These are phyloP conservation scores for Cydia amplana DNA, from an alignment of 1,140 invertebrate genomes.

Conservation along the genomic window DNA sequence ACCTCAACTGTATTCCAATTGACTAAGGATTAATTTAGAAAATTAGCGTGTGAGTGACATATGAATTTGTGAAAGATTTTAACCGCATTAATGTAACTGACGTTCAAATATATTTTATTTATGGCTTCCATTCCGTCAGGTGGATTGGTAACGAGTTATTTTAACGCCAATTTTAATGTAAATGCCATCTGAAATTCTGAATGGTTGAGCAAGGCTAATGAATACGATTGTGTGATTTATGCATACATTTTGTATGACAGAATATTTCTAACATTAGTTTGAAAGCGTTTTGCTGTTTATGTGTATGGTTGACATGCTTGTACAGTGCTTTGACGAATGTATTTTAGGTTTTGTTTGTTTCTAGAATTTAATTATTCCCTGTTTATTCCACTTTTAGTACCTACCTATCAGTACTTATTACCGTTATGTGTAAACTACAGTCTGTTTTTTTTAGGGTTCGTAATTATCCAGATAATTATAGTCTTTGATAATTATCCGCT, in stretches of 20 bases:
- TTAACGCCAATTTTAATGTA: conserved; percentile 71
- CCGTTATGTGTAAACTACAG: no score
- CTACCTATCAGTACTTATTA: no score
- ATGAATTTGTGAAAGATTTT: not conserved
- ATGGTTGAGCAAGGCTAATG: conserved; percentile 57
- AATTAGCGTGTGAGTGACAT: not conserved
- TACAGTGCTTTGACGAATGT: not conserved
- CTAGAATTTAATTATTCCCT: not conserved
- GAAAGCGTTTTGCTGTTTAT: conserved; percentile 16
- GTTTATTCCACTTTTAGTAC: no score
- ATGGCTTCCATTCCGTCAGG: conserved; percentile 1
- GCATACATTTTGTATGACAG: conserved; percentile 61
- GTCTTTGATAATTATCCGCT: no score
- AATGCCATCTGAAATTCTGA: conserved; percentile 71
- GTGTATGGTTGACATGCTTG: not conserved
- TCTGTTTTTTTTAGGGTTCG: no score
- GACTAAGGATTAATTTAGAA: not conserved
- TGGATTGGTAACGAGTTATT: conserved; percentile 56
- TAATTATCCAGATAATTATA: no score
- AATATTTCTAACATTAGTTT: conserved; percentile 46
- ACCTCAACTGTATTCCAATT: not conserved
- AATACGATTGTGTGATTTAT: conserved; percentile 65
- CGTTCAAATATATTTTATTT: conserved; percentile 15
- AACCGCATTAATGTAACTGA: conserved; percentile 3
- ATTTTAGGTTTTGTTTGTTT: not conserved